Percentiles rank a stretch among this genome's conserved stretches.
These are phyloP conservation scores for Parapsyche elsis DNA, from an alignment of 1,140 invertebrate genomes.

Conservation along the genomic window DNA sequence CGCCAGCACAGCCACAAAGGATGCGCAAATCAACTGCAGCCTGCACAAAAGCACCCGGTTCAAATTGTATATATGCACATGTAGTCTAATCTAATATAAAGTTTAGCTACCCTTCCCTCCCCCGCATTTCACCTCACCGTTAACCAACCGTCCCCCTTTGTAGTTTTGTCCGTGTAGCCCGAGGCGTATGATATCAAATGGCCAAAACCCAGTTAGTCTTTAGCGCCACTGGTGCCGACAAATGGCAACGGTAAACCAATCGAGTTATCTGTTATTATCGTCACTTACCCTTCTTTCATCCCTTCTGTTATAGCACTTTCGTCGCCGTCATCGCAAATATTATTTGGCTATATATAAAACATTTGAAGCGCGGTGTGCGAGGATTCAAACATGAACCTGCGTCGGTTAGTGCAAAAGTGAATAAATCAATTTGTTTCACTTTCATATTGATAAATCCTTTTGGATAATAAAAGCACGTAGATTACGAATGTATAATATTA, in stretches of 20 bases:
- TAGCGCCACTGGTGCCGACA: constrained; percentile 34
- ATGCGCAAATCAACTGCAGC: neutral
- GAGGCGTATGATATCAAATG: constrained; percentile 46
- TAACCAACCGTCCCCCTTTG: neutral
- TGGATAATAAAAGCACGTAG: too few species aligned
- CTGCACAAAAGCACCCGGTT: neutral
- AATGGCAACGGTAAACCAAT: constrained; percentile 40
- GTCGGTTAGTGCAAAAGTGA: too few species aligned
- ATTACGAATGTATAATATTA: too few species aligned
- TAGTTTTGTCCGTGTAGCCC: constrained; percentile 13
- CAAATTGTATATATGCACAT: neutral
- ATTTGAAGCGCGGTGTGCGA: neutral
- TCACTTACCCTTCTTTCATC: constrained; percentile 41
- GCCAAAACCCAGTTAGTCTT: constrained; percentile 40
- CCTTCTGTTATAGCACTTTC: neutral
- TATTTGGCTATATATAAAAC: neutral
- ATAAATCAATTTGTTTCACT: too few species aligned
- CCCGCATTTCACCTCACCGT: neutral
- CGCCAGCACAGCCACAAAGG: neutral
- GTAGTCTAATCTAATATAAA: neutral
- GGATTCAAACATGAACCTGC: too few species aligned
- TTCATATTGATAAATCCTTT: too few species aligned
- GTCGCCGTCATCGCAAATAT: too few species aligned
- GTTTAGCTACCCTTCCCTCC: neutral
- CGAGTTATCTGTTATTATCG: constrained; percentile 42